Base-by-base conservation (phyloP, 2,888 invertebrate species). In the Eucriotettix oculatus region DNA sequence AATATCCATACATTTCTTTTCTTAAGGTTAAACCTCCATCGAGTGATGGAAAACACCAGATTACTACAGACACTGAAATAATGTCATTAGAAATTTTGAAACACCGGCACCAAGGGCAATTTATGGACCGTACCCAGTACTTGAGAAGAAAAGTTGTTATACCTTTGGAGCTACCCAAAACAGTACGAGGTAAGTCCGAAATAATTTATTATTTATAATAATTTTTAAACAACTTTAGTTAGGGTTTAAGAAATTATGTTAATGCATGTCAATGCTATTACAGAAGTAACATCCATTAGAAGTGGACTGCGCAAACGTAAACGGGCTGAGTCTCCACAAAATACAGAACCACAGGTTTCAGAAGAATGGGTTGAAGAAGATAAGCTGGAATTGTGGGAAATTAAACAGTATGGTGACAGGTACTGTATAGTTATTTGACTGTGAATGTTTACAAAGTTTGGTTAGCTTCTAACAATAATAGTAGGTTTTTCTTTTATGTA, bases 281-380 rank as follows among this genome's bases (percentile, higher is more conserved):
- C 71, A 86, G 95, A 96, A 74, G 93, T 96, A 17, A 94, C 94
- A 10, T 95, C 95, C 0, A 94, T 94, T 67, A 80, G 96, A 61
- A 93, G 92, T 71, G 97, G 97, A 14, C 75, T 97, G 62, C 79
- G 97, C 57, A 95, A 96, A 74, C 78, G 97, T 60, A 93, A 95
- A 71, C 80, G 94, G 56, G 90, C 93, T 0, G 96, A 97, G 75
- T 90, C 93, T 9, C 95, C 95, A 0, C 91, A 92, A 71, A 90
- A 90, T 69, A 92, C 90, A 10, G 94, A 95, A 71, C 96, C 97
- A 0, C 91, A 93, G 77, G 91, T 96, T 12, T 83, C 87, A 0
- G 96, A 97, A 74, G 90, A 90, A 69, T 97, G 97, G 97, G 88
- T 95, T 0, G 93, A 94, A 66, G 97, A 98, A 74, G 94, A 95